Evolutionary conservation across 1,140 invertebrate genomes (phyloP).

Genomic region (Alviniconcha marisindica): DNA sequence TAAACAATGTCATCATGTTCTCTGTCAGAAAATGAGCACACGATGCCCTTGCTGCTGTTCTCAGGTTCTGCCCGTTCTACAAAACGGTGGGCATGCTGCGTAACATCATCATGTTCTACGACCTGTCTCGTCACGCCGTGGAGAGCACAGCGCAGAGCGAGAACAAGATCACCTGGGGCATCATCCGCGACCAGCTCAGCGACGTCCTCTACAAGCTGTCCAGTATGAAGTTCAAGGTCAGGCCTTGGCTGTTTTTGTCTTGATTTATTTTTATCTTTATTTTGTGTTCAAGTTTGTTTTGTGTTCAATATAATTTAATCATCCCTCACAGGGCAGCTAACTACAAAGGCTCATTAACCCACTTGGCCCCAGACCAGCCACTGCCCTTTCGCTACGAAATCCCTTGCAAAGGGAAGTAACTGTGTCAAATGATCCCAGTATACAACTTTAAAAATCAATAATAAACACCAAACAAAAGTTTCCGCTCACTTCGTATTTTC

Average conservation of each 20-base stretch:
- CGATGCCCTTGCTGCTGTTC: slow-evolving; percentile 1
- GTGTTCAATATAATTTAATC: too few relatives aligned
- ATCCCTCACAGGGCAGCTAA: too few relatives aligned
- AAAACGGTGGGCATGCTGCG: slow-evolving; percentile 99
- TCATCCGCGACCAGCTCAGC: slow-evolving; percentile 97
- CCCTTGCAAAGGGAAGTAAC: too few relatives aligned
- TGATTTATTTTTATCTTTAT: too few relatives aligned
- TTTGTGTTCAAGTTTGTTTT: too few relatives aligned
- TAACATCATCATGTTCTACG: slow-evolving; percentile 99
- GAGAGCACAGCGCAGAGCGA: slow-evolving; percentile 99
- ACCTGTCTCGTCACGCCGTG: slow-evolving; percentile 97
- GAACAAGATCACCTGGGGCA: slow-evolving; percentile 99
- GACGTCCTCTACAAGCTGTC: slow-evolving; percentile 98
- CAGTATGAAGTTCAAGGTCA: slow-evolving; percentile 99
- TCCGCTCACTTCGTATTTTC: too few relatives aligned
- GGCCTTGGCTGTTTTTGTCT: neutral
- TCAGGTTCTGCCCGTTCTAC: slow-evolving; percentile 99
- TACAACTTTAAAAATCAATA: too few relatives aligned
- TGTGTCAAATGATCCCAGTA: too few relatives aligned
- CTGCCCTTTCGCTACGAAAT: too few relatives aligned
- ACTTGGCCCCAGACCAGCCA: too few relatives aligned
- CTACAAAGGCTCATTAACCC: too few relatives aligned
- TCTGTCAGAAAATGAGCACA: slow-evolving; percentile 71
- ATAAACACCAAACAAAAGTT: too few relatives aligned
- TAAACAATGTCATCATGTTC: slow-evolving; percentile 98